A percentile compares a stretch with the other conserved stretches of the same genome.
phyloP scores from a whole-genome alignment of 2,113 vertebrate genomes.

The Strix uralensis region DNA sequence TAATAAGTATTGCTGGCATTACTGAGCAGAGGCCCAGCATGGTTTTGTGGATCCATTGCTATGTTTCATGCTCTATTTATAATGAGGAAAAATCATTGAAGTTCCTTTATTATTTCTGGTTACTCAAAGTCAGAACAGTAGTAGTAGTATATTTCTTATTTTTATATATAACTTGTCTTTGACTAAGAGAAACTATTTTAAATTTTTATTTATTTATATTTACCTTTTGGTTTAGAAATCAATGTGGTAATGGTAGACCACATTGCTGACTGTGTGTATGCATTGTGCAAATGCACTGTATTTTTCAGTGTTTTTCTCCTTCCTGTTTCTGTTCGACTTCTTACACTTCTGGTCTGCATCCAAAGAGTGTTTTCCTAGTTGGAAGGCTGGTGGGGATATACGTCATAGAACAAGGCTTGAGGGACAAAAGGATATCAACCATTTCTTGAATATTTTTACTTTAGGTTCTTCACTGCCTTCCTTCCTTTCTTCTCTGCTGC shows the following conservation, averaged over 20 bases:
- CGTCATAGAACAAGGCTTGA: neutral
- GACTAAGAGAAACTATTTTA: constrained; percentile 48
- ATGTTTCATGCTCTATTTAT: neutral
- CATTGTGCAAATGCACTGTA: neutral
- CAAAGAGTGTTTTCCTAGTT: constrained; percentile 10
- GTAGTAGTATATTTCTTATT: neutral
- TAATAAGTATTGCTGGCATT: neutral
- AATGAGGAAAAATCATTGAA: neutral
- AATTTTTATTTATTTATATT: constrained; percentile 44
- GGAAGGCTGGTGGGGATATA: neutral
- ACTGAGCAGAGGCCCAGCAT: neutral
- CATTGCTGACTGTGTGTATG: neutral
- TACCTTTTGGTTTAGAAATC: constrained; percentile 23
- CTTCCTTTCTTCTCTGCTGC: neutral
- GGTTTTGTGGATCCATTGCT: neutral
- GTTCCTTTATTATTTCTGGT: neutral
- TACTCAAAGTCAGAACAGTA: neutral
- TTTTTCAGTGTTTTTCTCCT: neutral
- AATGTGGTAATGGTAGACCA: constrained; percentile 4
- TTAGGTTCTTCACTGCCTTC: neutral
- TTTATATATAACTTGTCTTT: constrained; percentile 45
- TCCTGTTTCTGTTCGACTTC: neutral
- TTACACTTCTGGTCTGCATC: constrained; percentile 29
- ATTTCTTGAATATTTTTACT: constrained; percentile 26
- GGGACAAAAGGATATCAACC: neutral